These are phyloP conservation scores for Ibidorhyncha struthersii DNA, from an alignment of 2,113 vertebrate genomes.

Conservation along the genomic window DNA sequence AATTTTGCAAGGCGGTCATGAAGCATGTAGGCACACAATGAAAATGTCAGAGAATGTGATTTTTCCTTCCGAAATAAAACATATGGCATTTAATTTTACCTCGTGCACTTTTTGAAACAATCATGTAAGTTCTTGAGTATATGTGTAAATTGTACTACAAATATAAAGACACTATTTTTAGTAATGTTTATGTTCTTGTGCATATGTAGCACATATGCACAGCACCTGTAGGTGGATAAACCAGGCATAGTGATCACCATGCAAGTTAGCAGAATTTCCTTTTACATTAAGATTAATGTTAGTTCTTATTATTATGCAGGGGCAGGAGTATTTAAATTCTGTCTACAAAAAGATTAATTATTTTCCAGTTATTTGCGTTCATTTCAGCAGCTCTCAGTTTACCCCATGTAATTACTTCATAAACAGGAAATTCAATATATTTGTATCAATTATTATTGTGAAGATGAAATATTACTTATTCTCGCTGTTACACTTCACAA, in stretches of 20 bases:
- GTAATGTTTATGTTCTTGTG: background rate
- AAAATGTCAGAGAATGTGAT: background rate
- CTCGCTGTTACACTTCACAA: background rate
- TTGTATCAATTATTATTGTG: background rate
- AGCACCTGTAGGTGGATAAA: background rate
- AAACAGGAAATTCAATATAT: background rate
- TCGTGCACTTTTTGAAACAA: background rate
- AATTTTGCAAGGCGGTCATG: background rate
- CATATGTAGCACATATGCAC: background rate
- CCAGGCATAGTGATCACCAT: background rate
- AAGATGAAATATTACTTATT: constrained; percentile 9
- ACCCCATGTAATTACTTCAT: background rate
- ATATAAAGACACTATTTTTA: background rate
- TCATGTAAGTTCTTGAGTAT: background rate
- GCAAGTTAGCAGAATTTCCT: background rate
- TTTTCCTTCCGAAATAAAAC: background rate
- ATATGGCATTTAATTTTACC: background rate
- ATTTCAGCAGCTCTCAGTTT: background rate
- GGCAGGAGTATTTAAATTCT: background rate
- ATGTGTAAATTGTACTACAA: background rate
- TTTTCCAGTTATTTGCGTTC: background rate
- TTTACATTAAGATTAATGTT: background rate
- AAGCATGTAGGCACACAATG: background rate
- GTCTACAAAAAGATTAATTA: background rate
- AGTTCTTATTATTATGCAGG: background rate